Evolutionary conservation across 2,113 vertebrate species (phyloP).

Genomic region (Pangasianodon gigas): DNA sequence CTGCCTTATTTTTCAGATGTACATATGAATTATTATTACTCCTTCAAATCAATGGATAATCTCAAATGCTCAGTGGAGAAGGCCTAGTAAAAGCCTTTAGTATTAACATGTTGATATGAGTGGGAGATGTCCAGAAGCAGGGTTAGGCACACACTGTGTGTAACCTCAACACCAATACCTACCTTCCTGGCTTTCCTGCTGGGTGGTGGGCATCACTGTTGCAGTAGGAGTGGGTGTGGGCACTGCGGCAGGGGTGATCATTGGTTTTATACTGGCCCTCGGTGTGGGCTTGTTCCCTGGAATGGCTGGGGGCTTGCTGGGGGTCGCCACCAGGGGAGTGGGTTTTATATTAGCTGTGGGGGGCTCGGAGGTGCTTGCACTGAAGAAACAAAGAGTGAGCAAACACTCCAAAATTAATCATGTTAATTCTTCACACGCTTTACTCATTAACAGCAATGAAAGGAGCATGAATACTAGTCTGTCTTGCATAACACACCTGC

Average conservation of each 20-base stretch:
- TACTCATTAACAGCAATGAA: background rate
- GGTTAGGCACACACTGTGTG: background rate
- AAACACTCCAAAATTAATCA: background rate
- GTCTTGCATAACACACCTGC: constrained; percentile 76
- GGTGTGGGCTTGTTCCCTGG: constrained; percentile 94
- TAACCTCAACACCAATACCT: constrained; percentile 22
- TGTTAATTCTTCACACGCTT: background rate
- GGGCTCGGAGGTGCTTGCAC: constrained; percentile 89
- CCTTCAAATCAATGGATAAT: background rate
- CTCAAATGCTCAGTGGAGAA: background rate
- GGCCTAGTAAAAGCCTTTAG: background rate
- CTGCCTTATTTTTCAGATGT: background rate
- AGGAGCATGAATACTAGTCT: background rate
- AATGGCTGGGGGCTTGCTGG: constrained; percentile 90
- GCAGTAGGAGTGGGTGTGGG: constrained; percentile 95
- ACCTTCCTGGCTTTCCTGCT: constrained; percentile 96
- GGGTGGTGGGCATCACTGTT: constrained; percentile 98
- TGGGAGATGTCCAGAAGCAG: background rate
- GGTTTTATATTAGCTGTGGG: constrained; percentile 98
- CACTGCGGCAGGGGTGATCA: constrained; percentile 93
- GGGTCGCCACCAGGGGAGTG: constrained; percentile 90
- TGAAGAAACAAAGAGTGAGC: constrained; percentile 56
- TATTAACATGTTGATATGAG: background rate
- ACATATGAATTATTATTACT: background rate
- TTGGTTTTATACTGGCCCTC: constrained; percentile 94